Evolutionary conservation across 2,888 invertebrate species (phyloP), one percentile per base, ranked within the genome.

Genomic region (Cacoxenus indagator): DNA sequence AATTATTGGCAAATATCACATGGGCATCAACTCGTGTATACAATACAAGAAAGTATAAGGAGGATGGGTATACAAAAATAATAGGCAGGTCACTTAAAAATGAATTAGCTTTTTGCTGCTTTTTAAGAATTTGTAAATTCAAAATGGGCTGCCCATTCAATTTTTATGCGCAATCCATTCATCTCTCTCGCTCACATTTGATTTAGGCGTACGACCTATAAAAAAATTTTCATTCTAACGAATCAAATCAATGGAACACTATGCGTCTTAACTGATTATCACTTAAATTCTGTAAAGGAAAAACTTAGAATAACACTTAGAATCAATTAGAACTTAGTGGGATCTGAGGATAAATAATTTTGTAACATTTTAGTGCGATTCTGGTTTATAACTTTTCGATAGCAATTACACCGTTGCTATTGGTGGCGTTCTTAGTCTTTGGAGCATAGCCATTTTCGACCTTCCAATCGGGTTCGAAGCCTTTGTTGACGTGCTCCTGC

Each of bases 161-260:
- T 84, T 85, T 85, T 82, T 77, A 80, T 80, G 75, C 82, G 85
- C 84, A 85, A 84, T 84, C 84, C 81, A 84, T 84, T 85, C 78
- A 85, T 84, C 84, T 84, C 84, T 84, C 84, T 85, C 84, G 76
- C 79, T 43, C 17, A 24, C 45, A 17, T 43, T 45, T 17, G 19
- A n/a, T 27, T 59, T 31, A n/a, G n/a, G n/a, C n/a, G n/a, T n/a
- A n/a, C n/a, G n/a, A n/a, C n/a, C n/a, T n/a, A n/a, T n/a, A n/a
- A n/a, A n/a, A n/a, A n/a, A n/a, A n/a, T n/a, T n/a, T n/a, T n/a
- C n/a, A n/a, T n/a, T n/a, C n/a, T n/a, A n/a, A n/a, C n/a, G n/a
- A n/a, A n/a, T 37, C 8, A 37, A 11, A 37, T 11, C 37, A 37
- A 37, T 37, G 37, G 37, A 37, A 37, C n/a, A 37, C 37, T 8